phyloP scores from a whole-genome alignment of 2,797 vertebrate genomes.

The Pygocentrus nattereri region DNA sequence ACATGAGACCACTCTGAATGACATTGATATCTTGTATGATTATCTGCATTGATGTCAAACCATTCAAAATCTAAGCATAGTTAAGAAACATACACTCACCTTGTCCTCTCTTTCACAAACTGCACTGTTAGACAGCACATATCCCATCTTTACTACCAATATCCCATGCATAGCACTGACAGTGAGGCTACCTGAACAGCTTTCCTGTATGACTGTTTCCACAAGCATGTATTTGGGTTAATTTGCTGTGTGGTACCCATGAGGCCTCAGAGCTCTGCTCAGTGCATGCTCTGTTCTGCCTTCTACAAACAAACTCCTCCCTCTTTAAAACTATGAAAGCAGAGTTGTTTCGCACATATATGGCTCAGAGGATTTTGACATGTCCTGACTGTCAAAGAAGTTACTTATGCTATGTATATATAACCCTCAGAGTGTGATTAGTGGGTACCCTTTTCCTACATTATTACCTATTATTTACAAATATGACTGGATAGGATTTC shows the following conservation, averaged over 20 bases:
- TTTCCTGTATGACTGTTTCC: conserved; percentile 1
- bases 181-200: background rate
- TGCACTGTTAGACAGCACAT: background rate
- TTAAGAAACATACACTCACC: background rate
- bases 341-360: conserved; percentile 22
- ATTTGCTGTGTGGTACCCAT: conserved; percentile 5
- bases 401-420: background rate
- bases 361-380: background rate
- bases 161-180: background rate
- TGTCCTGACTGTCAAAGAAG: background rate
- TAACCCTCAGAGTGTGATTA: background rate
- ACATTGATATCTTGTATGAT: background rate
- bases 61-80: background rate
- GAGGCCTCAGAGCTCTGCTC: conserved; percentile 22
- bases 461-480: background rate
- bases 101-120: background rate
- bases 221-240: background rate
- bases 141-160: background rate
- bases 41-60: background rate
- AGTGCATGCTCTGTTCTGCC: conserved; percentile 44
- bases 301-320: conserved; percentile 35
- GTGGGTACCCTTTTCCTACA: background rate
- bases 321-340: conserved; percentile 29
- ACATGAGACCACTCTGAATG: too few species aligned
- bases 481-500: background rate